phyloP scores from a whole-genome alignment of 2,888 invertebrate genomes.

The Tipula vernalis region DNA sequence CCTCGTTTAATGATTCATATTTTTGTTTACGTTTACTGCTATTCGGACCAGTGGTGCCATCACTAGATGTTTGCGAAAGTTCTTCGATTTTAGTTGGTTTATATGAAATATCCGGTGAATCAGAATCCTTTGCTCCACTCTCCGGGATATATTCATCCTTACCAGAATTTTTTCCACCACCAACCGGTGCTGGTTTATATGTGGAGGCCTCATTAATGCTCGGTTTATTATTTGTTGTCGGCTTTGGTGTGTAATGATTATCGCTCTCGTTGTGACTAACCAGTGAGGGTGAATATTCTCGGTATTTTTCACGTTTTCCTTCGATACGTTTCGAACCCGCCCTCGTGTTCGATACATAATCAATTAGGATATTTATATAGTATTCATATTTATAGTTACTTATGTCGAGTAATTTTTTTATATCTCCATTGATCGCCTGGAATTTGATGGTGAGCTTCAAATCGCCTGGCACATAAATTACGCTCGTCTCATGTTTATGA shows the following conservation, averaged over 20 bases:
- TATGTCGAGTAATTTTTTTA: background rate
- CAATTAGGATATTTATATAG: background rate
- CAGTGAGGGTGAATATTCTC: background rate
- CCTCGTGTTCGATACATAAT: background rate
- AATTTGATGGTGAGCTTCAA: background rate
- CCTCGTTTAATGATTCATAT: background rate
- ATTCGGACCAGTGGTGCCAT: background rate
- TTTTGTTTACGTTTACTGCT: background rate
- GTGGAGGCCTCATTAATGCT: background rate
- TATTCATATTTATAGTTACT: background rate
- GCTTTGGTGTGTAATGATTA: background rate
- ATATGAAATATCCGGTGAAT: background rate
- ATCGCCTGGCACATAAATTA: background rate
- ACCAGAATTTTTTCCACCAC: background rate
- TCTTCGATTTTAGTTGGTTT: constrained; percentile 5
- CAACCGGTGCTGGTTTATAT: background rate
- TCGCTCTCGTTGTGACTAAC: background rate
- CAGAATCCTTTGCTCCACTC: background rate
- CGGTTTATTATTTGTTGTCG: background rate
- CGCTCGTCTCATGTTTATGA: background rate
- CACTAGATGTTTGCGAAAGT: background rate
- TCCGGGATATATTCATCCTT: constrained; percentile 1
- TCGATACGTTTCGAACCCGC: background rate
- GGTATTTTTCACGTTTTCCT: background rate
- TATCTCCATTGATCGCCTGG: background rate